Evolutionary conservation across 1,140 invertebrate species (phyloP), one percentile per base, ranked within the genome.

Genomic region (Zaprionus kolodkinae): DNA sequence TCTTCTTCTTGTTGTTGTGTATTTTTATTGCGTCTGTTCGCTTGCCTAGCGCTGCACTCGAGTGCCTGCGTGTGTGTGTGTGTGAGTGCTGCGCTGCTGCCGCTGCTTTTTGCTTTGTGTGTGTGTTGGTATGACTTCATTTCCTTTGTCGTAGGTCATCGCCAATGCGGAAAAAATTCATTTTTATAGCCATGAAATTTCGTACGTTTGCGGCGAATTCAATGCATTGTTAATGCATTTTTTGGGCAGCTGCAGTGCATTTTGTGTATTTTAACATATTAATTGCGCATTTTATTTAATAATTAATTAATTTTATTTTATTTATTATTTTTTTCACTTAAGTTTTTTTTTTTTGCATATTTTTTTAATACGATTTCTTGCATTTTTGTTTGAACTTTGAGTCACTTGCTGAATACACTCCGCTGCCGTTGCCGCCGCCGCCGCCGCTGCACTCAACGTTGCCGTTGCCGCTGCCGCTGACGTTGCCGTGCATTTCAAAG

Each of bases 81-180:
- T 48, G 35, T 38, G 38, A 43, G 66, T 48, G 60, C 38, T 70
- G 60, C 38, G 63, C 33, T 66, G 52, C 40, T 66, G 52, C 40
- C 7, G n/a, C 40, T 45, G 40, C 35, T 35, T 35, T 56, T 70
- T 43, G 55, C 36, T 21, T 21, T 71, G 61, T 71, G 38, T 71
- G 70, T 84, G 83, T 87, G 56, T 84, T 87, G 74, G 85, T 84
- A 85, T 82, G 89, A 91, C 85, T 91, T 91, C 85, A 89, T 91
- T 91, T 91, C 89, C 89, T 91, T 91, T 91, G 89, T 91, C 89
- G 89, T 91, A 91, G 89, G 89, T 91, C 89, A 91, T 91, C 89
- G 83, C 74, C 86, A 86, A 85, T 85, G 70, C 72, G 70, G 74
- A 75, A 81, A 86, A 81, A 86, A 90, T 90, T 79, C 57, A 65